phyloP scores from a whole-genome alignment of 2,113 vertebrate genomes.

The Erythrocebus patas region DNA sequence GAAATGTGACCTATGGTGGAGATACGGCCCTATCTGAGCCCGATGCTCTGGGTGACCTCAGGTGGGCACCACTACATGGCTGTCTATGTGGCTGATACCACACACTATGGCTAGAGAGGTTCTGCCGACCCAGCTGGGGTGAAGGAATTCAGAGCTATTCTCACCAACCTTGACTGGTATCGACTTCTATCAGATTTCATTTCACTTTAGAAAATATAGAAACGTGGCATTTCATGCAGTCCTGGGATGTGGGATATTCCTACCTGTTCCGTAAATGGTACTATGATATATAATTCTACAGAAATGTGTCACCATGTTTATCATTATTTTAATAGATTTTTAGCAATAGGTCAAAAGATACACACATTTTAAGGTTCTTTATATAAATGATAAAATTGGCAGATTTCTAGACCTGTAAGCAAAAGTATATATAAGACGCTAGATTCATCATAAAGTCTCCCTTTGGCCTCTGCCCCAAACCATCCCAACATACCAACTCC shows the following conservation, averaged over 20 bases:
- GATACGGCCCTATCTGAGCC: background rate
- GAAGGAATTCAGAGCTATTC: background rate
- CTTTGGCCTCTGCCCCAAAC: background rate
- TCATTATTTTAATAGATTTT: background rate
- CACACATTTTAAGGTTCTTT: background rate
- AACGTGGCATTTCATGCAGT: background rate
- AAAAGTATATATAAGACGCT: background rate
- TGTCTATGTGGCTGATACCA: background rate
- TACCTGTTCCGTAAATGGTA: background rate
- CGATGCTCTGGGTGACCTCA: background rate
- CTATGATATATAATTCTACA: background rate
- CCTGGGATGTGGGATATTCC: background rate
- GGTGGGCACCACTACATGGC: rapidly evolving
- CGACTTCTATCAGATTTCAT: background rate
- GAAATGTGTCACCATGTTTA: background rate
- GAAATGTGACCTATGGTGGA: background rate
- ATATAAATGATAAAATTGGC: background rate
- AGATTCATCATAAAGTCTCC: background rate
- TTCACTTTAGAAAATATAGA: conserved; percentile 28
- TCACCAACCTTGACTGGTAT: background rate
- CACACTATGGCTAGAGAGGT: rapidly evolving
- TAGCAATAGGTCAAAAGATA: conserved; percentile 8
- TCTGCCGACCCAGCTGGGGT: background rate
- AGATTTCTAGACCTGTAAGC: background rate
- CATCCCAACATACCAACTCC: background rate